Percentiles rank a stretch among this genome's conserved stretches.
Conservation (phyloP, 2,888 invertebrate genomes). For the Brachyopa scutellaris region DNA sequence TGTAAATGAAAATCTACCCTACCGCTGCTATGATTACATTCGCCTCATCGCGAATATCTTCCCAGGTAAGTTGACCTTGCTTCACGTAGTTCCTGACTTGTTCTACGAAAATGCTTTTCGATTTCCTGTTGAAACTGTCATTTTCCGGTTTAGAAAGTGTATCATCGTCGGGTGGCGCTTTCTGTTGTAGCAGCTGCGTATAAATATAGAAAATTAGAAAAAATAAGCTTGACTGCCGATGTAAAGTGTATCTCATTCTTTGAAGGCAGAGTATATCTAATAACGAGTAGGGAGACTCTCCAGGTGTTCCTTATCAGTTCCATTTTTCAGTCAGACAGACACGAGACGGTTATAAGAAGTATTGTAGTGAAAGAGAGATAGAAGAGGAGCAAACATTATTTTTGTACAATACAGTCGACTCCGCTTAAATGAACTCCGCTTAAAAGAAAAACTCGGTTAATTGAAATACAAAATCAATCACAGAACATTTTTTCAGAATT, state of each 20-base stretch:
- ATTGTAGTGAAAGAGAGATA: too few relatives aligned
- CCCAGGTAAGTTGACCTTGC: slow-evolving; percentile 77
- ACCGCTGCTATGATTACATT: slow-evolving; percentile 80
- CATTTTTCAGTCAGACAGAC: too few relatives aligned
- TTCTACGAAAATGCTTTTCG: slow-evolving; percentile 79
- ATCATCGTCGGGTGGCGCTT: not conserved
- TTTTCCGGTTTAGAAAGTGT: slow-evolving; percentile 14
- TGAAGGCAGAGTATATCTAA: too few relatives aligned
- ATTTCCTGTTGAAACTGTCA: slow-evolving; percentile 72
- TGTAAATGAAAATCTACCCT: slow-evolving; percentile 10
- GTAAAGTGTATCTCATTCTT: slow-evolving; percentile 8
- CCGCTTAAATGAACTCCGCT: too few relatives aligned
- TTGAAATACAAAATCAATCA: too few relatives aligned
- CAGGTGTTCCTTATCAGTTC: too few relatives aligned
- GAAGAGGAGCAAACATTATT: too few relatives aligned
- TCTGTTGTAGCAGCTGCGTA: slow-evolving; percentile 28
- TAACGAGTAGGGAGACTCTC: too few relatives aligned
- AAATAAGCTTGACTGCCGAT: not conserved
- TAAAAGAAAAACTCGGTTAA: too few relatives aligned
- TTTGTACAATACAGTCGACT: too few relatives aligned
- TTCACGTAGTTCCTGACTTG: slow-evolving; percentile 77
- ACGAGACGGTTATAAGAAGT: too few relatives aligned
- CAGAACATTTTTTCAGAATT: too few relatives aligned
- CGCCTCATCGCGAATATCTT: slow-evolving; percentile 80
- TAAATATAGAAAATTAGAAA: not conserved